Percentiles rank a stretch among this genome's conserved stretches.
Evolutionary conservation across 2,888 invertebrate species (phyloP).

Genomic region (Coelinius sp.): DNA sequence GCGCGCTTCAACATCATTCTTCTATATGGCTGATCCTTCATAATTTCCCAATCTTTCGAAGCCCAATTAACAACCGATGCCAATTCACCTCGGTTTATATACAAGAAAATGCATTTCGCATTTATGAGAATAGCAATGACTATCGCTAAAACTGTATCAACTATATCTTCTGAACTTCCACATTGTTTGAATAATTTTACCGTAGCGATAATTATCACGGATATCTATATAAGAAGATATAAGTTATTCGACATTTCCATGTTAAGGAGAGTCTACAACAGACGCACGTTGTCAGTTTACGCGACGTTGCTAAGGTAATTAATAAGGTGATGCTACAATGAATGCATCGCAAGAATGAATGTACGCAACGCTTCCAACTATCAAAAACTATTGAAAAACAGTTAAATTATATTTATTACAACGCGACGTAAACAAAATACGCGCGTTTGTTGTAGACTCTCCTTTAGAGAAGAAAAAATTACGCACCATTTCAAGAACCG

Average conservation of each 20-base stretch:
- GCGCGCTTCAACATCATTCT: conserved; percentile 48
- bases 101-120: conserved; percentile 50
- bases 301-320: too few species aligned
- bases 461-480: too few species aligned
- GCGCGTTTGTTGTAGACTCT: too few species aligned
- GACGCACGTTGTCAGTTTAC: too few species aligned
- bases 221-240: conserved; percentile 31
- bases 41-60: conserved; percentile 51
- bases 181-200: conserved; percentile 50
- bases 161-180: conserved; percentile 50
- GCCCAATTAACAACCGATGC: conserved; percentile 45
- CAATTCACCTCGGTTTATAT: conserved; percentile 49
- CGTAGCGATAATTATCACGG: conserved; percentile 44
- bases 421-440: too few species aligned
- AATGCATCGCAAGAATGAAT: too few species aligned
- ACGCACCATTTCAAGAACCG: conserved; percentile 43
- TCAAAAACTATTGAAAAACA: too few species aligned
- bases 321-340: too few species aligned
- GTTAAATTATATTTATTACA: too few species aligned
- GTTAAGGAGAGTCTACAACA: too few species aligned
- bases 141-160: conserved; percentile 51
- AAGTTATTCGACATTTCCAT: too few species aligned
- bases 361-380: too few species aligned
- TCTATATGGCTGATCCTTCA: conserved; percentile 40
- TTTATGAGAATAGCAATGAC: conserved; percentile 48